Base-by-base conservation (phyloP, 1,140 invertebrate species). In the Theocolax elegans region DNA sequence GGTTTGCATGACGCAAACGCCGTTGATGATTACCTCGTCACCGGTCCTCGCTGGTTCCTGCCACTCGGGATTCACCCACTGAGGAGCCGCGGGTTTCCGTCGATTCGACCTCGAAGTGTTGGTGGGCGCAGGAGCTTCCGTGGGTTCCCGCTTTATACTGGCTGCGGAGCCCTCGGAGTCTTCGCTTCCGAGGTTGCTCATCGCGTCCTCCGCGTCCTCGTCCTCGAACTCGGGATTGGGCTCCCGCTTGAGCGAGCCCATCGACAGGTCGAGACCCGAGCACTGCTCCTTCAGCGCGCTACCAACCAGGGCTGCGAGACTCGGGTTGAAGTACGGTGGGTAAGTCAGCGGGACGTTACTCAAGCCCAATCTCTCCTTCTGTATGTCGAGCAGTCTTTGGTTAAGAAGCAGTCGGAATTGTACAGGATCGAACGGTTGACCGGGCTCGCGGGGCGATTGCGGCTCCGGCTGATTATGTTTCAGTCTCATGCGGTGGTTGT, bases 401-500 rank as follows among this genome's bases (percentile, higher is more conserved):
- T 94, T 94, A 54, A 97, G 86, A 21, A 97, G 86, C 46, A 96
- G 86, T 76, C 95, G 89, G 84, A 97, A 97, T 81, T 96, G 94
- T 51, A 95, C 92, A 10, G 95, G 95, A 81, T 97, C 95, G 80
- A 97, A 97, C 3, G 91, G 91, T 72, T 92, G 91, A 46, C 87
- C 86, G 65, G 92, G 91, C 42, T 92, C 87, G 31, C 91, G 88
- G 0, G 92, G 91, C 15, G 93, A 89, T 63, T 89, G 89, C 27
- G 91, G 89, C 6, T 89, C 88, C 1, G 89, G 88, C 23, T 90
- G 88, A 0, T 91, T 91, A 69, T 94, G 92, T 85, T 99, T 99
- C 78, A 99, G 89, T 60, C 98, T 90, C 95, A 99, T 99, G 65
- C 97, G 91, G 86, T 99, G 97, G 83, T 99, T 99, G 87, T 99